Evolutionary conservation across 2,888 invertebrate species (phyloP).

Genomic region (Uropetala carovei): DNA sequence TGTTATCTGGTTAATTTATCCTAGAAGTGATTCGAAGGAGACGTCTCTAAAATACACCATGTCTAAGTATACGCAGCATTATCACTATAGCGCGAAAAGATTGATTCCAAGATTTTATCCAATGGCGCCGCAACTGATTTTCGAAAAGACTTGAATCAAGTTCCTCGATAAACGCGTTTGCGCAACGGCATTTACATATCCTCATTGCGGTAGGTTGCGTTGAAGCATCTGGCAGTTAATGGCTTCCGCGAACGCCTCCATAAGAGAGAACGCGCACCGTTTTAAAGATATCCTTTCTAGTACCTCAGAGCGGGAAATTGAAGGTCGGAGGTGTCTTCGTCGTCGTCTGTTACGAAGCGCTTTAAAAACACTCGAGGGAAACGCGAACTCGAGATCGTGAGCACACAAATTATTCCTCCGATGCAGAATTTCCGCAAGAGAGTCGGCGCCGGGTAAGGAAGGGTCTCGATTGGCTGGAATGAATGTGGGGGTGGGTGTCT

Average conservation of each 20-base stretch:
- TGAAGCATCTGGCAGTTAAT: not conserved
- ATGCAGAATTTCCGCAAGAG: not conserved
- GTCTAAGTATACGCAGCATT: no score
- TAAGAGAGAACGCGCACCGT: not conserved
- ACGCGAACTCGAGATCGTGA: not conserved
- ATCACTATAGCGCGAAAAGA: no score
- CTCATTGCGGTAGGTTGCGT: not conserved
- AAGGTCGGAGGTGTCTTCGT: not conserved
- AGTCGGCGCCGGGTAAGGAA: not conserved
- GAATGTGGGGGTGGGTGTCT: not conserved
- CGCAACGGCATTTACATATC: not conserved
- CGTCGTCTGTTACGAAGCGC: slow-evolving; percentile 9
- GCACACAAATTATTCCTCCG: slow-evolving; percentile 18
- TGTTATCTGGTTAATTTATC: no score
- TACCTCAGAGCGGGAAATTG: not conserved
- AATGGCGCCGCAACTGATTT: no score
- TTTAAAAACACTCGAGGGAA: slow-evolving; percentile 18
- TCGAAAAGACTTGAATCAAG: no score
- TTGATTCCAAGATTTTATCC: no score
- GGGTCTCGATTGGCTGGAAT: not conserved
- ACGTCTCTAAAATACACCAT: no score
- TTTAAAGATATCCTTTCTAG: not conserved
- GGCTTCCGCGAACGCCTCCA: slow-evolving; percentile 19
- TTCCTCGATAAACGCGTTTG: not conserved
- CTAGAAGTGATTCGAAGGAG: no score